Evolutionary conservation across 2,113 vertebrate genomes (phyloP), one percentile per base, ranked within the genome.

Genomic region (Phaethon lepturus): DNA sequence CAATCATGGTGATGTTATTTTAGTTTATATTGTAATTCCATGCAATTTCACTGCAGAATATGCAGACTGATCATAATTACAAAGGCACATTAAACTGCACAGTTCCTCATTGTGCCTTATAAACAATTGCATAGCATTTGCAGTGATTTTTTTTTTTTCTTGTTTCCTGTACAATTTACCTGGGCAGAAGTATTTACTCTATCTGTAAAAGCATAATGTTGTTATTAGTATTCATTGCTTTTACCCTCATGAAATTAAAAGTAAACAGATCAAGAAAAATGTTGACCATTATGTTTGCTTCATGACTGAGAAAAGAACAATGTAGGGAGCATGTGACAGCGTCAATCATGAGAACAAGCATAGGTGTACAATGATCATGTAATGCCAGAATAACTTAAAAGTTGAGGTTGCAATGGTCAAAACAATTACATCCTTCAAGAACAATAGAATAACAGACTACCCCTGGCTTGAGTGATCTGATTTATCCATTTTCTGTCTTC

Each of bases 221-320:
- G 2, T 68, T 79, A 56, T 71, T 93, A 91, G 28, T 93, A 53
- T 76, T n/a, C 62, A 33, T 29, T 50, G 13, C 22, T 95, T 90
- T 93, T 68, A 35, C 11, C 12, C 31, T 45, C 23, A n/a, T 89
- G 62, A 97, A 95, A 93, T 92, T 53, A 91, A 94, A 96, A 96
- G 3, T n/a, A 79, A 49, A 86, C 4, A 69, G 49, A 73, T 63
- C 35, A 55, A 60, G 11, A 38, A 64, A 94, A 62, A 45, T 23
- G 8, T 62, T 71, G n/a, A 11, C 22, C 17, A 20, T 66, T 40
- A 83, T 50, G 9, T 83, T 72, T 82, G 4, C 62, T 90, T 88
- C 42, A 26, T 74, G 52, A 24, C 25, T 71, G 24, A 88, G 69
- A 64, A 44, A 86, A 86, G 55, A 82, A 59, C 25, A 80, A 59